Evolutionary conservation across 1,140 invertebrate species (phyloP), one percentile per base, ranked within the genome.

Genomic region (Drosophila ohnishii): DNA sequence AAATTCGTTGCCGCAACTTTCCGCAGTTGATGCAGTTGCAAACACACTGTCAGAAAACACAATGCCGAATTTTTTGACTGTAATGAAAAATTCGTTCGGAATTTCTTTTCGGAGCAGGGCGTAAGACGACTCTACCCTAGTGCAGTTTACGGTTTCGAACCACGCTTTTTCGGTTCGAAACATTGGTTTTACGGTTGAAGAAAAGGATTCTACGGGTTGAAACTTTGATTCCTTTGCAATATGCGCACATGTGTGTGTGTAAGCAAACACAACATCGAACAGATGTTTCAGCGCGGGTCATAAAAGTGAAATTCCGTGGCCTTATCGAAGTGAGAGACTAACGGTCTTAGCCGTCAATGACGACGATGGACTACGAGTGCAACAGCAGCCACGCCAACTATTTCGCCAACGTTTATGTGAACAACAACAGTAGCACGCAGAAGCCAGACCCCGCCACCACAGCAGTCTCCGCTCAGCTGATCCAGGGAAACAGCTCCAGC

Each of bases 401-500:
- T 32, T 53, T 22, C 13, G 63, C 30, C 9, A 70, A 64, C 19
- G 66, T 62, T 50, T 78, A 86, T 78, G 78, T 56, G 5, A 80
- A 63, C 47, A 84, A 76, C 39, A 84, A 59, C 30, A 61, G 37
- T 37, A 55, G 30, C 62, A 40, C 56, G 65, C 63, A 76, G 47
- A 58, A 65, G 72, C 25, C 69, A 40, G 30, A 16, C 7, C 53
- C 66, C 55, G 34, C 51, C 40, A 40, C 59, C 22, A 44, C 67
- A 9, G 42, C 64, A 45, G 40, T 59, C n/a, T 22, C 51, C 6
- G 58, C 67, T 16, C 82, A 80, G 64, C 61, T 81, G 51, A 73
- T 71, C 48, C 80, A 77, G 51, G 83, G 62, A 61, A 75, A 69
- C 63, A 69, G 77, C 45, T 85, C 76, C 37, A 60, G 22, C 48